phyloP scores from a whole-genome alignment of 1,140 invertebrate genomes.

The Drosophila pallidifrons region DNA sequence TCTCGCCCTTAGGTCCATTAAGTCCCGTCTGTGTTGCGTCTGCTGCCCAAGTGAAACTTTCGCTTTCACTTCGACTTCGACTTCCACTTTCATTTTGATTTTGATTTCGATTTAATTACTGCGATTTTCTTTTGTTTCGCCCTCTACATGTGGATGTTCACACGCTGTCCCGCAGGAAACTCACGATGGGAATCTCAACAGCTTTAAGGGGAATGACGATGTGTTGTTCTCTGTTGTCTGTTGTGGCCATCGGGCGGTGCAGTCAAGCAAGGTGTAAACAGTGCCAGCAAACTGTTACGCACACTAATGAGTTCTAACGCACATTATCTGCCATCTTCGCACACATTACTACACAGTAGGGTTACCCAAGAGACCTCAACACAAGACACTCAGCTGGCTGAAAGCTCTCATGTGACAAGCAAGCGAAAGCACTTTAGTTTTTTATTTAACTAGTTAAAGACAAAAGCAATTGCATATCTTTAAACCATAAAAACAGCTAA shows the following conservation, averaged over 20 bases:
- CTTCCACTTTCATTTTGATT: constrained; percentile 20
- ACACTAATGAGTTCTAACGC: constrained; percentile 68
- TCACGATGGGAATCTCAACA: constrained; percentile 2
- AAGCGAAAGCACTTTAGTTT: background rate
- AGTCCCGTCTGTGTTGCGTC: constrained; percentile 29
- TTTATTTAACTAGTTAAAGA: background rate
- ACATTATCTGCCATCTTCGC: constrained; percentile 33
- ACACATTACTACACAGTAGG: constrained; percentile 12
- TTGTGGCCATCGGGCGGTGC: constrained; percentile 11
- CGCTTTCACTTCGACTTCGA: constrained; percentile 21
- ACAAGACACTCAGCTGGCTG: too few relatives aligned
- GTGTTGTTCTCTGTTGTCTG: too few relatives aligned
- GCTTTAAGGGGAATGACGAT: background rate
- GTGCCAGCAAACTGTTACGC: constrained; percentile 25
- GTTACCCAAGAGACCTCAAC: background rate
- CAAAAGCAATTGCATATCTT: background rate
- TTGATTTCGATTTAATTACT: constrained; percentile 78
- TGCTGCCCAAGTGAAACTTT: constrained; percentile 37
- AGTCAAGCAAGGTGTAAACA: constrained; percentile 53
- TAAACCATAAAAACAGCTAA: background rate
- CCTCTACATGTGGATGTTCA: constrained; percentile 46
- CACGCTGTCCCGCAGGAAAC: constrained; percentile 40
- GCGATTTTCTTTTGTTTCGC: constrained; percentile 38
- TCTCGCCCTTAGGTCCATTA: constrained; percentile 15
- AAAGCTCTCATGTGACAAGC: background rate